phyloP scores from a whole-genome alignment of 2,888 invertebrate species.

The Sinotaia quadrata region DNA sequence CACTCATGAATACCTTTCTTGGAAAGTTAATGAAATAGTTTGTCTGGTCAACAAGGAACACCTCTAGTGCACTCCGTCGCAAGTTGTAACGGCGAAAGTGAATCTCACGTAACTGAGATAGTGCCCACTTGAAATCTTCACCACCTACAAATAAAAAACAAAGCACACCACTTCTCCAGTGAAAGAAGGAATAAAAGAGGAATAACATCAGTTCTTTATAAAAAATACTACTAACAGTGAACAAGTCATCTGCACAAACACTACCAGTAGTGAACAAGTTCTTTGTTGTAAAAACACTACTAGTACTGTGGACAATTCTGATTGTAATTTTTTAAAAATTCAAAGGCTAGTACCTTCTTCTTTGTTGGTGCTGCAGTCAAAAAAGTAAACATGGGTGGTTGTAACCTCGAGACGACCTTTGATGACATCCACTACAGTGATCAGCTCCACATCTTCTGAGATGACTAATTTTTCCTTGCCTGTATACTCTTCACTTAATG shows the following conservation, averaged over 20 bases:
- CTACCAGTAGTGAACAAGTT: too few species aligned
- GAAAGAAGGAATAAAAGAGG: too few species aligned
- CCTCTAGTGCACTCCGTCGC: conserved; percentile 78
- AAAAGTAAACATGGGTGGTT: conserved; percentile 77
- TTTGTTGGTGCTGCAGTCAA: conserved; percentile 75
- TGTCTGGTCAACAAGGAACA: conserved; percentile 79
- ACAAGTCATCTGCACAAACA: too few species aligned
- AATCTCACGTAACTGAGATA: conserved; percentile 78
- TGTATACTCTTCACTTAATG: conserved; percentile 51
- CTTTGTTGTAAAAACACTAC: too few species aligned
- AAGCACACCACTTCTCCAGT: neutral
- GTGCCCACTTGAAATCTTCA: conserved; percentile 74
- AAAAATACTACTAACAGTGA: too few species aligned
- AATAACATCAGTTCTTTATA: too few species aligned
- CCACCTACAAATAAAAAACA: conserved; percentile 50
- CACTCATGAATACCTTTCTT: conserved; percentile 73
- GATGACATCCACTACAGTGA: conserved; percentile 76
- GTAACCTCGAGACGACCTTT: conserved; percentile 79
- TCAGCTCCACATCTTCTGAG: conserved; percentile 78
- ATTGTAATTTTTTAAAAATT: too few species aligned
- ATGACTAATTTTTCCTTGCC: conserved; percentile 77
- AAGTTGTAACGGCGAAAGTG: conserved; percentile 79
- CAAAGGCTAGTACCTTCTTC: conserved; percentile 67
- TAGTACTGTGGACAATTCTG: too few species aligned
- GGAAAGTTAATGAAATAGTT: conserved; percentile 80